These are phyloP conservation scores for Pseudorasbora parva DNA, from an alignment of 2,113 vertebrate species.

Conservation along the genomic window DNA sequence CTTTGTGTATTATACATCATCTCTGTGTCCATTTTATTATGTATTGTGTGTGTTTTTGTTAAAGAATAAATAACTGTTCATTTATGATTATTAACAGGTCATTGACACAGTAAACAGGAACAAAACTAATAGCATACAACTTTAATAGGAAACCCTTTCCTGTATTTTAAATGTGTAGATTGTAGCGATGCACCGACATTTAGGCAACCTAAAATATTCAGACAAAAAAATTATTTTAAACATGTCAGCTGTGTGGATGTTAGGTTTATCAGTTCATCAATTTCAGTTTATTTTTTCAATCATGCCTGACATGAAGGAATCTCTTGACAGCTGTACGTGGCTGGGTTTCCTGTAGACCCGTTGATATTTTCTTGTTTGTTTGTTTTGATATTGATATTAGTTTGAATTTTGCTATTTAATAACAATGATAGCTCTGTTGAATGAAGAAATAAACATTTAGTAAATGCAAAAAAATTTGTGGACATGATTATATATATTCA, in stretches of 20 bases:
- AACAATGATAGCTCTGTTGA: no score
- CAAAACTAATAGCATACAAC: not conserved
- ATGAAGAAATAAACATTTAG: no score
- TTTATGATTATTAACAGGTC: not conserved
- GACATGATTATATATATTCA: not conserved
- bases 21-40: not conserved
- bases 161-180: not conserved
- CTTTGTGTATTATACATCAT: not conserved
- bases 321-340: no score
- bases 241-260: not conserved
- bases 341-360: no score
- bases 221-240: no score
- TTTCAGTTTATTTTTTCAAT: no score
- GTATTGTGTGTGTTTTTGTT: not conserved
- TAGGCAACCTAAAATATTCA: not conserved
- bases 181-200: not conserved
- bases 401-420: no score
- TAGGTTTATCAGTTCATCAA: no score
- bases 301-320: constrained; percentile 42
- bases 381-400: no score
- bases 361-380: no score
- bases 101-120: not conserved
- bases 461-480: not conserved
- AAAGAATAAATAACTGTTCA: not conserved
- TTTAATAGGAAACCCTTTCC: not conserved